These are phyloP conservation scores for Drosophila seguyi DNA, from an alignment of 1,140 invertebrate genomes.

Conservation along the genomic window DNA sequence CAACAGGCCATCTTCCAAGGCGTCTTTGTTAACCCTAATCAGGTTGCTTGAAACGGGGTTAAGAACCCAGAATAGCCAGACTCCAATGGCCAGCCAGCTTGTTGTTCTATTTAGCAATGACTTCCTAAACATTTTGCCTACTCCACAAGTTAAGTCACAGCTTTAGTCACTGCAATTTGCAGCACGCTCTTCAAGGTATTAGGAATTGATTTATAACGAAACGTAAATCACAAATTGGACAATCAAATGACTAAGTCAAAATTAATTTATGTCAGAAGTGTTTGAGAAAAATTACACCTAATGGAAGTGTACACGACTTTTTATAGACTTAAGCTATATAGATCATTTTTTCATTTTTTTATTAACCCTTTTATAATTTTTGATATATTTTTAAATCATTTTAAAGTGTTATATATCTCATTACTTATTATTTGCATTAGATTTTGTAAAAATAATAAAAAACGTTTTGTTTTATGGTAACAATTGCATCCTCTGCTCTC, in stretches of 20 bases:
- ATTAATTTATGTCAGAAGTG: conserved; percentile 1
- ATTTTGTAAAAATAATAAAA: not conserved
- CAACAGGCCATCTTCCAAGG: conserved; percentile 38
- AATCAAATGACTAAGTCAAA: conserved; percentile 4
- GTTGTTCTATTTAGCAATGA: not conserved
- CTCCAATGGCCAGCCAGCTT: not conserved
- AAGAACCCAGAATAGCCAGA: conserved; percentile 14
- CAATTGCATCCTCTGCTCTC: not conserved
- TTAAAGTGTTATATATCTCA: not conserved
- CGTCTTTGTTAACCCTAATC: conserved; percentile 4
- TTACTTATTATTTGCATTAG: not conserved
- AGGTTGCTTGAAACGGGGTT: not conserved
- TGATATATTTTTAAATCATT: not conserved
- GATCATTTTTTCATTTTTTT: too few species aligned
- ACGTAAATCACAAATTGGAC: conserved; percentile 23
- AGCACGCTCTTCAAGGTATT: conserved; percentile 1
- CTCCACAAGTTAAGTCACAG: not conserved
- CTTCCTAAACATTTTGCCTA: not conserved
- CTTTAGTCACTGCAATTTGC: conserved; percentile 13
- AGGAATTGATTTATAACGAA: conserved; percentile 11
- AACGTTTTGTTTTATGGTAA: not conserved
- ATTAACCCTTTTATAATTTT: not conserved
- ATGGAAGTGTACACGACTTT: not conserved
- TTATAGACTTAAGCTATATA: too few species aligned
- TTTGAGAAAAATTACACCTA: not conserved